These are phyloP conservation scores for Gobiocypris rarus DNA, from an alignment of 2,113 vertebrate genomes.

Conservation along the genomic window DNA sequence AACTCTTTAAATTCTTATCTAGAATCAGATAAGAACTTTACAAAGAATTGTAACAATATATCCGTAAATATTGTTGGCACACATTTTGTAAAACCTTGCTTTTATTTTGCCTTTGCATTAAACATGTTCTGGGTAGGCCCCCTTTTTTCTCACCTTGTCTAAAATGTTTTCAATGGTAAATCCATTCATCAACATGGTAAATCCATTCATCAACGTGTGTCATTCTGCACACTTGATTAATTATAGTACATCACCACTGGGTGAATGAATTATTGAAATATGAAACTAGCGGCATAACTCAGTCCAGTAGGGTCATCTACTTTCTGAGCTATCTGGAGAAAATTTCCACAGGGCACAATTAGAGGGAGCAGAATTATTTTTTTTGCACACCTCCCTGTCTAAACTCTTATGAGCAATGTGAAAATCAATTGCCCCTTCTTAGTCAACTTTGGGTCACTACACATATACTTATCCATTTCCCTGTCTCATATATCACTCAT, in stretches of 20 bases:
- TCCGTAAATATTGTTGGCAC: neutral
- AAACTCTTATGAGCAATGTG: conserved; percentile 69
- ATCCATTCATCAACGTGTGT: neutral
- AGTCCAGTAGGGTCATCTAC: conserved; percentile 63
- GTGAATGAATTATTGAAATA: conserved; percentile 74
- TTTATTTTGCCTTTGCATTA: neutral
- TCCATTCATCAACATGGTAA: neutral
- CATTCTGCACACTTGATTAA: conserved; percentile 68
- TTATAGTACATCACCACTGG: conserved; percentile 73
- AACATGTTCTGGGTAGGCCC: neutral
- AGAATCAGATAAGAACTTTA: conserved; percentile 1
- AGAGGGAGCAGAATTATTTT: conserved; percentile 60
- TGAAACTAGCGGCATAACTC: conserved; percentile 65
- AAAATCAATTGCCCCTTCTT: conserved; percentile 69
- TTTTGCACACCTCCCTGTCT: conserved; percentile 68
- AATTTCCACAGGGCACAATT: conserved; percentile 75
- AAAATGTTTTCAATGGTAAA: neutral
- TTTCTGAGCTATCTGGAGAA: conserved; percentile 62
- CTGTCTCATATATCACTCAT: conserved; percentile 68
- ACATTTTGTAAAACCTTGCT: neutral
- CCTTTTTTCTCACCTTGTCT: neutral
- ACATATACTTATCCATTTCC: conserved; percentile 73
- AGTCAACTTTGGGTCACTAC: conserved; percentile 72
- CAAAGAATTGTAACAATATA: neutral
- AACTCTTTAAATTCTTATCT: conserved; percentile 28